Percentiles rank a stretch among this genome's conserved stretches.
Conservation (phyloP, 2,888 invertebrate genomes). For the Periphyllus acericola region DNA sequence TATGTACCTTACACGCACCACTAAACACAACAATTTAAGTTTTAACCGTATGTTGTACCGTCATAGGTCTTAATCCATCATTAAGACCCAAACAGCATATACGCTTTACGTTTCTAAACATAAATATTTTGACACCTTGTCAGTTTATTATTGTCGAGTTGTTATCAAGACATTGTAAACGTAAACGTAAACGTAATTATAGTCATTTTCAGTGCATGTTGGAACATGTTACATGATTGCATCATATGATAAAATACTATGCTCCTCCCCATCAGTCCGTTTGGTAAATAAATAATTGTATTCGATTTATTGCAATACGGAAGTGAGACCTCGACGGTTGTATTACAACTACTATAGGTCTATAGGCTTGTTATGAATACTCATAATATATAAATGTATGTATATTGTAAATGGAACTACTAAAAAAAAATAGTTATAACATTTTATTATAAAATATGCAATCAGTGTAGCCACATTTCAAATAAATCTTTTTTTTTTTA, state of each 20-base stretch:
- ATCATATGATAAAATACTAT: background rate
- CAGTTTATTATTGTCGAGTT: conserved; percentile 40
- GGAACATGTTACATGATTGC: background rate
- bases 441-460: too few species aligned
- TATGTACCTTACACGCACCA: too few species aligned
- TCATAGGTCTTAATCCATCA: background rate
- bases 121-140: conserved; percentile 56
- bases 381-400: too few species aligned
- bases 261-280: background rate
- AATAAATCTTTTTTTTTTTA: background rate
- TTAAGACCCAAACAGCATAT: background rate
- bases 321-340: too few species aligned
- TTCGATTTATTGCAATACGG: too few species aligned
- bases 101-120: conserved; percentile 37
- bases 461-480: background rate
- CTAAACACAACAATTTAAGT: too few species aligned
- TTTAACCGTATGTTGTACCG: too few species aligned
- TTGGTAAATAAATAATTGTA: too few species aligned
- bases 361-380: too few species aligned
- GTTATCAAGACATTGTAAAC: conserved; percentile 35
- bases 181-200: conserved; percentile 57
- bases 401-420: too few species aligned
- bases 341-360: background rate
- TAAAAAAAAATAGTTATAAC: too few species aligned
- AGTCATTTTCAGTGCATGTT: conserved; percentile 23